These are phyloP conservation scores for Fregetta grallaria DNA, from an alignment of 2,113 vertebrate genomes.

Conservation along the genomic window DNA sequence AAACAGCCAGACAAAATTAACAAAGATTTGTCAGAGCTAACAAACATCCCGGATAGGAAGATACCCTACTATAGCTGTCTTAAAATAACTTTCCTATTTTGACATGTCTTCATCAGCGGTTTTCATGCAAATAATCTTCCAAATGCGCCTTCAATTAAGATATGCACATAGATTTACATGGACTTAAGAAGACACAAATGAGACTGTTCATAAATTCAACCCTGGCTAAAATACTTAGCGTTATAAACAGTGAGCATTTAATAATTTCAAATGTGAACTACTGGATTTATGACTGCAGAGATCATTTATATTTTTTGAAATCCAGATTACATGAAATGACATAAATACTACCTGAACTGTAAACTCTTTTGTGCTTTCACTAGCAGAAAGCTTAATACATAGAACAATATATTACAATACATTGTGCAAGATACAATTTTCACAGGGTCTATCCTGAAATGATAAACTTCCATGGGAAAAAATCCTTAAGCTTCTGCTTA, in stretches of 20 bases:
- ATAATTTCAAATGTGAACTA: background rate
- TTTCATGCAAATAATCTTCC: slow-evolving; percentile 62
- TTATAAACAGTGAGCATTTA: background rate
- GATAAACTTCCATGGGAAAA: background rate
- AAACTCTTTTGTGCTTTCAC: background rate
- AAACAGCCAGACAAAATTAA: slow-evolving; percentile 56
- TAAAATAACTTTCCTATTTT: slow-evolving; percentile 64
- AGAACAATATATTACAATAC: background rate
- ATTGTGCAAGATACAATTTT: background rate
- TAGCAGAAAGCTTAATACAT: background rate
- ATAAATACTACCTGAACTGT: background rate
- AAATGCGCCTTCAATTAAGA: slow-evolving; percentile 41
- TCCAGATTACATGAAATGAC: background rate
- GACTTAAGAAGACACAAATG: slow-evolving; percentile 50
- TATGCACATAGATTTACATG: slow-evolving; percentile 69
- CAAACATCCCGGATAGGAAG: slow-evolving; percentile 40
- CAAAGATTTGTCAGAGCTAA: slow-evolving; percentile 44
- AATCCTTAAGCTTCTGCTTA: background rate
- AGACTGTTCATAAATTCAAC: slow-evolving; percentile 14
- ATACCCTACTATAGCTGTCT: slow-evolving; percentile 43
- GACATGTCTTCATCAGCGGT: slow-evolving; percentile 58
- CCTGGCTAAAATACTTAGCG: background rate
- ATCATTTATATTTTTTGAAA: background rate
- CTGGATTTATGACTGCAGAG: background rate
- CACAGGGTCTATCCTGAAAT: background rate